Conservation (phyloP, 2,888 invertebrate species). For the Vesta saturnalis region DNA sequence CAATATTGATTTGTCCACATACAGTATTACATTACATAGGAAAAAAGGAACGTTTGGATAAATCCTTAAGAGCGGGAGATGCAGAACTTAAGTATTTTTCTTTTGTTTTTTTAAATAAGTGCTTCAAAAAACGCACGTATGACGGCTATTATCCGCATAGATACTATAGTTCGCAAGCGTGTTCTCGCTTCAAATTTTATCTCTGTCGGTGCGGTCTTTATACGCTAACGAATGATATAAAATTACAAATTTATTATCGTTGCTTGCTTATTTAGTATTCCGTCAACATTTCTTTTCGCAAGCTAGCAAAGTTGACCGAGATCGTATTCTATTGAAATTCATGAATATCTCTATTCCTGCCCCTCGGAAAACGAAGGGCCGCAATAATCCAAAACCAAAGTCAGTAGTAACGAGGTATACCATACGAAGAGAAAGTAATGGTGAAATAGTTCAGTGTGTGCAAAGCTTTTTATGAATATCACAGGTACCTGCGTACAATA, state of each 20-base stretch:
- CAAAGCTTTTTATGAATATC: conserved; percentile 1
- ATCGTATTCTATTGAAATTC: conserved; percentile 11
- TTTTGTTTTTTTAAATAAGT: not conserved
- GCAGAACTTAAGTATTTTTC: not conserved
- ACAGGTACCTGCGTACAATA: not conserved
- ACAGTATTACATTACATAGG: not conserved
- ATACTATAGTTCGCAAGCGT: no score
- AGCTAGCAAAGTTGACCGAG: conserved; percentile 8
- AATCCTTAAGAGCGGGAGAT: not conserved
- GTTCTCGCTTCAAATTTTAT: no score
- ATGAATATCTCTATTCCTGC: conserved; percentile 9
- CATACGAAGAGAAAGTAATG: not conserved
- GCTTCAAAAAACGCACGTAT: no score
- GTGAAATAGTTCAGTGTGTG: conserved; percentile 10
- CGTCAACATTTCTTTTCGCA: conserved; percentile 5
- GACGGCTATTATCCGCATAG: no score
- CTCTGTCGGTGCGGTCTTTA: no score
- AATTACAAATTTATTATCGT: not conserved
- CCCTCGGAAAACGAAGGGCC: not conserved
- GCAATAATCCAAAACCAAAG: conserved; percentile 4
- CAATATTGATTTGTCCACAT: conserved; percentile 4
- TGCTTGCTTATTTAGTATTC: not conserved
- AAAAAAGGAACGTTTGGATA: not conserved
- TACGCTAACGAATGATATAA: no score
- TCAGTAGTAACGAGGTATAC: conserved; percentile 12